Evolutionary conservation across 2,888 invertebrate species (phyloP), one percentile per base, ranked within the genome.

Genomic region (Apoderus coryli): DNA sequence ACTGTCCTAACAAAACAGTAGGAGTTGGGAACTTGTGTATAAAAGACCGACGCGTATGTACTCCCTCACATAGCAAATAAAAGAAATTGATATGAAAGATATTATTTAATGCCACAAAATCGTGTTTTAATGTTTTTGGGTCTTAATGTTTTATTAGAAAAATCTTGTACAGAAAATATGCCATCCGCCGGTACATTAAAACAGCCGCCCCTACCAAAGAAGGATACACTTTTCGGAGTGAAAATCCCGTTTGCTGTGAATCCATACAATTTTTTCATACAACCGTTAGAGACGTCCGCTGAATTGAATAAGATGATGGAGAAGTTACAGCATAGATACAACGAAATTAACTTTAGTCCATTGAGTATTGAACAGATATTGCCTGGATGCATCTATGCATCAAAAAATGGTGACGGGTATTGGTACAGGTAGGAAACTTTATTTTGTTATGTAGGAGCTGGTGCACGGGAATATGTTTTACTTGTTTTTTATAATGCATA

Each of bases 211-310:
- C 52, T 69, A 12, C 63, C 68, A 3, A 39, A 44, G 2, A 42
- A 57, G 32, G 71, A 67, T 3, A 56, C 64, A 16, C 74, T 64
- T 47, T 76, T 79, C 47, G 75, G 79, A 48, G 74, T 84, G 9
- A 67, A 69, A 46, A 64, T 84, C 32, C 69, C 77, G 1, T 72
- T 77, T 62, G 78, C 80, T 1, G 76, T 81, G 3, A 77, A 73
- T 64, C 85, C 85, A 0, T 68, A 69, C 55, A 73, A 76, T 57
- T 78, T 79, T 45, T 69, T 72, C 24, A 72, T 69, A 3, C 68
- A 68, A 49, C 68, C 69, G 0, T 57, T 63, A 33, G 52, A 55
- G 14, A 45, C 52, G 10, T 49, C 51, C 28, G 50, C 48, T 3
- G 56, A 65, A 25, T 55, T 77, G 4, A 59, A 63, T 41, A 54